Evolutionary conservation across 92 coral and sea anemone genomes (phyloP), one percentile per base, ranked within the genome.

Genomic region (Porites divaricata): DNA sequence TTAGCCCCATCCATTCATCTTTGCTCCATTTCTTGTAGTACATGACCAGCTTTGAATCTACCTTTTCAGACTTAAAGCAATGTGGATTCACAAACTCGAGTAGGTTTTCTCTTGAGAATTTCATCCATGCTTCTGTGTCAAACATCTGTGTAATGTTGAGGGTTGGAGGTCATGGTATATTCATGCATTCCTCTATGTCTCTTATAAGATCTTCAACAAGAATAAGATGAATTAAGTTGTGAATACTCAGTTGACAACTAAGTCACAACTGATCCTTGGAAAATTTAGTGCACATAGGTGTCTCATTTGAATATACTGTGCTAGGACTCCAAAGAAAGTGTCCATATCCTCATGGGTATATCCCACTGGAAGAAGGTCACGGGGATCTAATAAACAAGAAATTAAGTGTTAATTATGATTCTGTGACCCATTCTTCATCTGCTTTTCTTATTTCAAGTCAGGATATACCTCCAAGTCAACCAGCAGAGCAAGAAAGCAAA

Each of bases 321-420:
- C 74, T 13, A 89, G 35, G 13, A 89, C 86, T 2, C 92, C 92
- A 72, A 85, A 89, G 41, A 85, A 85, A 10, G 92, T 90, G 67
- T 85, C 90, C 8, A 89, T 85, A 63, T 85, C 92, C 49, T 89
- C 92, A 85, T 85, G 90, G 0, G 92, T 78, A 25, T 89, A 83
- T 1, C 92, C 59, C 3, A 87, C 89, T 19, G 90, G 92, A 2
- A 89, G 80, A 69, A 89, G 85, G 52, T 89, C 86, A 12, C 51
- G 26, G 9, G 65, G 24, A 89, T 80, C 92, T 2, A 35, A n/a
- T n/a, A n/a, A 35, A 35, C 41, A 35, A 79, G 48, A 56, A 12
- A 53, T 15, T 11, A 71, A 71, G 24, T 7, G 25, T 45, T 54
- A 11, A 8, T 54, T 52, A 24, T 77, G 89, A 85, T 77, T 85